Conservation (phyloP, 2,113 vertebrate genomes). For the Girardinichthys multiradiatus region DNA sequence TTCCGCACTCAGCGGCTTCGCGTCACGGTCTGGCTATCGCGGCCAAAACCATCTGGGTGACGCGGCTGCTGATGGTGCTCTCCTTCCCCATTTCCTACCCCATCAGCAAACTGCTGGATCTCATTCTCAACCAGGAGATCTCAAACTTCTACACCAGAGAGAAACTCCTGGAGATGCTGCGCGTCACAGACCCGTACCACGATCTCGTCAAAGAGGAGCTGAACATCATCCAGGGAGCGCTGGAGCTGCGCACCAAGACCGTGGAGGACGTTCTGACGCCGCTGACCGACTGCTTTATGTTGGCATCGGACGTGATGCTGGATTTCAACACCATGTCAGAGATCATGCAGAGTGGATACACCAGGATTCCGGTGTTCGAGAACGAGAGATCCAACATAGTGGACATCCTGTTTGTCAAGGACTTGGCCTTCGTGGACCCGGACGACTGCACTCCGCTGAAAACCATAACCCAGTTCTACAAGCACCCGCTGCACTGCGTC, state of each 20-base stretch:
- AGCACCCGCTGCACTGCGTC: conserved; percentile 92
- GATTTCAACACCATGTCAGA: conserved; percentile 94
- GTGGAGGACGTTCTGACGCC: conserved; percentile 96
- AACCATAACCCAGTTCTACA: conserved; percentile 96
- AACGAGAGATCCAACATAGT: conserved; percentile 92
- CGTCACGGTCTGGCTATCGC: conserved; percentile 94
- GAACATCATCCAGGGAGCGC: conserved; percentile 95
- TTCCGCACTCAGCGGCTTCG: conserved; percentile 93
- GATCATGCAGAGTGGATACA: conserved; percentile 95
- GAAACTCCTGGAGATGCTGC: conserved; percentile 92
- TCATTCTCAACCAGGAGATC: conserved; percentile 93
- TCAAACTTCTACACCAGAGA: conserved; percentile 93
- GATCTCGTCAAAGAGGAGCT: conserved; percentile 94
- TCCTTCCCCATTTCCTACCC: conserved; percentile 94
- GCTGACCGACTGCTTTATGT: conserved; percentile 94
- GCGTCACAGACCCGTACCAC: conserved; percentile 90
- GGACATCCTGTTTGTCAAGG: conserved; percentile 96
- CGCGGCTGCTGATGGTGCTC: conserved; percentile 90
- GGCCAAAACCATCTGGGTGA: conserved; percentile 91
- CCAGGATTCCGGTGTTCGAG: conserved; percentile 92
- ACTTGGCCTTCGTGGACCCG: conserved; percentile 95
- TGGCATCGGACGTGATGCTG: conserved; percentile 87
- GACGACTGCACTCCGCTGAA: conserved; percentile 94
- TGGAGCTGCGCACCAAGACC: conserved; percentile 93
- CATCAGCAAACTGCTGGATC: conserved; percentile 93